These are phyloP conservation scores for Telmatherina bonti DNA, from an alignment of 2,797 vertebrate genomes.

Conservation along the genomic window DNA sequence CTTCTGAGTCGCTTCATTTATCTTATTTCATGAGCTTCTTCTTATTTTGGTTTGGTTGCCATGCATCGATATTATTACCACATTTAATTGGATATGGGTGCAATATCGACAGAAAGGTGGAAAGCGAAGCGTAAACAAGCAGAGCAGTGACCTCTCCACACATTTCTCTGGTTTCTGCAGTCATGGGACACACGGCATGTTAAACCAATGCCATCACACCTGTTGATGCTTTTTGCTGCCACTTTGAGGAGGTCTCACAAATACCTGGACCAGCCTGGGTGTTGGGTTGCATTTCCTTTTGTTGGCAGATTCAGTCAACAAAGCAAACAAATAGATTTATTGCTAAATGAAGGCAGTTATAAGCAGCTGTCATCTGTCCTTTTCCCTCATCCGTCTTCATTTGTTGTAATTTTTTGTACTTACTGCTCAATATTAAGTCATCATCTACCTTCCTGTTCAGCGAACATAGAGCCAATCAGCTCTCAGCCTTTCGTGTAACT, in stretches of 20 bases:
- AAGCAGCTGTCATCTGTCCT: neutral
- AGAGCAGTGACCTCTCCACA: neutral
- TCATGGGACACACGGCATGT: neutral
- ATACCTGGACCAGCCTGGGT: neutral
- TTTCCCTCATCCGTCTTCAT: neutral
- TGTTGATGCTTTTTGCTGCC: neutral
- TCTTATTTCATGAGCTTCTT: neutral
- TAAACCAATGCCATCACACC: no score
- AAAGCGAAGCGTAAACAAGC: neutral
- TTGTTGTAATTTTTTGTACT: neutral
- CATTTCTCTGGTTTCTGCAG: neutral
- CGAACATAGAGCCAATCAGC: neutral
- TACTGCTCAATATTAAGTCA: neutral
- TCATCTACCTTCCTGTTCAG: neutral
- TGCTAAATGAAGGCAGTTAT: neutral
- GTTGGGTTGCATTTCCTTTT: neutral
- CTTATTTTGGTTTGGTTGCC: neutral
- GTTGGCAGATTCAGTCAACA: neutral
- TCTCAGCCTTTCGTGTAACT: neutral
- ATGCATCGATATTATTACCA: neutral
- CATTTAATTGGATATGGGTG: neutral
- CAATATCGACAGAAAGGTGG: neutral
- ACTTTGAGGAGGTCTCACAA: neutral
- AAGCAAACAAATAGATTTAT: neutral
- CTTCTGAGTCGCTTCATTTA: neutral